Conservation (phyloP, 2,888 invertebrate species). For the Electrophaes corylata region DNA sequence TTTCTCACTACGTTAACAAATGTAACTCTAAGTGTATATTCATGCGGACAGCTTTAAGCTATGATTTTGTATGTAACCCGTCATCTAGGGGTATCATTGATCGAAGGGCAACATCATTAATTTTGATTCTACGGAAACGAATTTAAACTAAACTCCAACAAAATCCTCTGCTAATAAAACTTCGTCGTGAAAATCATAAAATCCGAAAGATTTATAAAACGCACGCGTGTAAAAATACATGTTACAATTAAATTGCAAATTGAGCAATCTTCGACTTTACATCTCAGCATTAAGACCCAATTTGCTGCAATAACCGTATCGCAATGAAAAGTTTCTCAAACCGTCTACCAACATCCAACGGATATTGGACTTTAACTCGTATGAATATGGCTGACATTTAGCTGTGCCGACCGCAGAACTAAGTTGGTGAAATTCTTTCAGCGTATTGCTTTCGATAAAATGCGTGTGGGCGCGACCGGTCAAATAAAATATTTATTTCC, state of each 20-base stretch:
- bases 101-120: too few relatives aligned
- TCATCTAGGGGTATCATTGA: too few relatives aligned
- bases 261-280: conserved; percentile 19
- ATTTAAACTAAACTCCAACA: conserved; percentile 3
- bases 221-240: conserved; percentile 7
- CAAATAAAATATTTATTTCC: conserved; percentile 13
- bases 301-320: not conserved
- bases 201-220: conserved; percentile 7
- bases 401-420: not conserved
- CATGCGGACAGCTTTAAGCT: too few relatives aligned
- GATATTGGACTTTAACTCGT: conserved; percentile 2
- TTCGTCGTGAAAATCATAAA: conserved; percentile 10
- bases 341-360: not conserved
- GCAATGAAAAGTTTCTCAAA: not conserved
- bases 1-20: too few relatives aligned
- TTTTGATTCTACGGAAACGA: conserved; percentile 1
- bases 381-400: not conserved
- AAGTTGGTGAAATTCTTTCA: conserved; percentile 9
- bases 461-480: conserved; percentile 18
- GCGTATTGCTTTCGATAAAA: conserved; percentile 14
- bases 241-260: conserved; percentile 12
- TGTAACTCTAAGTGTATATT: too few relatives aligned
- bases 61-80: too few relatives aligned
- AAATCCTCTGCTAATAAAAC: not conserved
- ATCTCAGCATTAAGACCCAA: conserved; percentile 3